These are phyloP conservation scores for Helleia helle DNA, from an alignment of 2,888 invertebrate genomes.

Conservation along the genomic window DNA sequence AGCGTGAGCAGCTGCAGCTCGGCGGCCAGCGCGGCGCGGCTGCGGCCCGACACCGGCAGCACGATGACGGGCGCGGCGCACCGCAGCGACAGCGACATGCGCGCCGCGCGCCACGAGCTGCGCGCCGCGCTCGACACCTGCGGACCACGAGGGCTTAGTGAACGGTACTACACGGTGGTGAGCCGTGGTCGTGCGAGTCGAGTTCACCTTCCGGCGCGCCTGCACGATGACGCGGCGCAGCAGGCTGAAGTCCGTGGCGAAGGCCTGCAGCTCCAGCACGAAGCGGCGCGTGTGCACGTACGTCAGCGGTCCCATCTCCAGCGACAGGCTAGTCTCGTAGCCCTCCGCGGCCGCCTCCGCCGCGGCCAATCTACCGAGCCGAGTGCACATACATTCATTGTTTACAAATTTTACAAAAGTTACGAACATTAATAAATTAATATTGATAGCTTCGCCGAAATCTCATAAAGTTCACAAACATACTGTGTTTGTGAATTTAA, in stretches of 20 bases:
- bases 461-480: no score
- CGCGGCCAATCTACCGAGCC: slow-evolving; percentile 49
- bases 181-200: no score
- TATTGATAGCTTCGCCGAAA: no score
- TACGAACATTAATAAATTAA: no score
- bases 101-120: slow-evolving; percentile 67
- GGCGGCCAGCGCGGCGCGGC: slow-evolving; percentile 83
- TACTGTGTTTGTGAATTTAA: no score
- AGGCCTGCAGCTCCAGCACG: slow-evolving; percentile 89
- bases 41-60: slow-evolving; percentile 87
- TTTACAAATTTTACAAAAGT: no score
- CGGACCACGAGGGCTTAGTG: no score
- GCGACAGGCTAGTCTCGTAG: slow-evolving; percentile 79
- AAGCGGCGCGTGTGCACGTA: slow-evolving; percentile 97
- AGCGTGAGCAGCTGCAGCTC: slow-evolving; percentile 86
- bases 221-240: slow-evolving; percentile 85
- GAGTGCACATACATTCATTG: no score
- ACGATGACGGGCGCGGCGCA: slow-evolving; percentile 84
- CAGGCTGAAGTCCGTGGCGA: slow-evolving; percentile 88
- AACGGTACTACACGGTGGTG: no score
- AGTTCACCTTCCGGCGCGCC: slow-evolving; percentile 76
- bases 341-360: slow-evolving; percentile 63
- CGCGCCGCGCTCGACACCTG: slow-evolving; percentile 45
- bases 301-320: slow-evolving; percentile 92
- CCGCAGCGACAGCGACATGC: slow-evolving; percentile 70